Percentiles rank a stretch among this genome's conserved stretches.
phyloP scores from a whole-genome alignment of 2,113 vertebrate genomes.

The Pardalotus punctatus region DNA sequence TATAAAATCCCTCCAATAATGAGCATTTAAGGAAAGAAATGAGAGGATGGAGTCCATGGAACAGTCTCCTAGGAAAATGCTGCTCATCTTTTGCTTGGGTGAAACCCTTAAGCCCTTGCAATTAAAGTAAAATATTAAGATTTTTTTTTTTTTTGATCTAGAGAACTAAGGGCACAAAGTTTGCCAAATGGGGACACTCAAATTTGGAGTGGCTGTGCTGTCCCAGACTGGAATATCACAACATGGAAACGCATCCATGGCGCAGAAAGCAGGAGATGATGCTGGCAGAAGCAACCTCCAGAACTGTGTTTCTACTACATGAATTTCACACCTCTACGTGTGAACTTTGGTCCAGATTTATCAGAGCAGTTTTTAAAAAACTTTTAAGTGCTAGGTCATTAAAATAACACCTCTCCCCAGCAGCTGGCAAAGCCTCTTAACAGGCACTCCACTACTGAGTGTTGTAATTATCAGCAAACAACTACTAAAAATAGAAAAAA shows the following conservation, averaged over 20 bases:
- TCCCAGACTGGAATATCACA: neutral
- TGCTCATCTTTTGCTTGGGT: neutral
- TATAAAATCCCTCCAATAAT: neutral
- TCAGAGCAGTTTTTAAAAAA: neutral
- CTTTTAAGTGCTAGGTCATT: neutral
- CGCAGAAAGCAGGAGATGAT: neutral
- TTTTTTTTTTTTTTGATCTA: neutral
- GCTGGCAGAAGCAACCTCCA: neutral
- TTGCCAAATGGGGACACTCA: neutral
- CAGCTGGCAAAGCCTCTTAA: neutral
- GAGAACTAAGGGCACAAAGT: neutral
- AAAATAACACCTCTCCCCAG: neutral
- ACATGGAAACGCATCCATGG: neutral
- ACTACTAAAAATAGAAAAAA: neutral
- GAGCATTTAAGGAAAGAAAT: neutral
- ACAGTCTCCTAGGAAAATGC: neutral
- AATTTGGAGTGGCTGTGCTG: neutral
- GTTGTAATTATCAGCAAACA: neutral
- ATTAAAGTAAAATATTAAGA: neutral
- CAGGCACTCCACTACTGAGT: neutral
- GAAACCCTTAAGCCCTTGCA: neutral
- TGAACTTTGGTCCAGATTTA: neutral
- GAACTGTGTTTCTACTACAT: neutral
- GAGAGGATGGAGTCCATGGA: neutral
- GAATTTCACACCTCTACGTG: neutral